phyloP scores from a whole-genome alignment of 2,113 vertebrate genomes.

The Rynchops niger region DNA sequence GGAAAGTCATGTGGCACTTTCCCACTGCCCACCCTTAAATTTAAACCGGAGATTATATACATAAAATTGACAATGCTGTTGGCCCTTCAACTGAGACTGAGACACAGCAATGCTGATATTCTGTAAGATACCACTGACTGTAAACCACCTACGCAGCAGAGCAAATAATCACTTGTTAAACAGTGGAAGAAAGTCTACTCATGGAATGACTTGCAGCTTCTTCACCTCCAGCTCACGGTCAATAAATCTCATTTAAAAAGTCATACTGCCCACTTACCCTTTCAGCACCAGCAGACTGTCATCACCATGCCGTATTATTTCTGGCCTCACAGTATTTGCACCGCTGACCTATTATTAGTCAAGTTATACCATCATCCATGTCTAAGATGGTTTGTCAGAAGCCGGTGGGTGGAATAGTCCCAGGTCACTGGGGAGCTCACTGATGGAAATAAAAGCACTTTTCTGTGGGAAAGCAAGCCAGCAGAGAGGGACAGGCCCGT shows the following conservation, averaged over 20 bases:
- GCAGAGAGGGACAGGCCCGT: not conserved
- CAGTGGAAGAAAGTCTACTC: not conserved
- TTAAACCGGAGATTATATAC: not conserved
- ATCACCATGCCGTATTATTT: not conserved
- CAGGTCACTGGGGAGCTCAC: not conserved
- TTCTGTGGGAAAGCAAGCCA: not conserved
- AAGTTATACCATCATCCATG: not conserved
- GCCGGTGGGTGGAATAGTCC: not conserved
- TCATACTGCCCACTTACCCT: not conserved
- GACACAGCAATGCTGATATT: not conserved
- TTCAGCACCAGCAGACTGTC: not conserved
- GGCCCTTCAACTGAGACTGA: not conserved
- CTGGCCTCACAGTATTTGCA: not conserved
- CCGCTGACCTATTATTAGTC: constrained; percentile 1
- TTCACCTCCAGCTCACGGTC: not conserved
- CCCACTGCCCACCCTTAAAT: not conserved
- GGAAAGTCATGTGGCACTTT: not conserved
- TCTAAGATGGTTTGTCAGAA: constrained; percentile 6
- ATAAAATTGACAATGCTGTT: not conserved
- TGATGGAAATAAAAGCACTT: not conserved
- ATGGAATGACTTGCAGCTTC: not conserved
- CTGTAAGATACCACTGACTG: not conserved
- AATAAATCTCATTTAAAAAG: not conserved
- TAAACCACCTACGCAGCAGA: not conserved
- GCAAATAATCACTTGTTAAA: not conserved